Conservation (phyloP, 2,888 invertebrate species). For the Tetranychus piercei region DNA sequence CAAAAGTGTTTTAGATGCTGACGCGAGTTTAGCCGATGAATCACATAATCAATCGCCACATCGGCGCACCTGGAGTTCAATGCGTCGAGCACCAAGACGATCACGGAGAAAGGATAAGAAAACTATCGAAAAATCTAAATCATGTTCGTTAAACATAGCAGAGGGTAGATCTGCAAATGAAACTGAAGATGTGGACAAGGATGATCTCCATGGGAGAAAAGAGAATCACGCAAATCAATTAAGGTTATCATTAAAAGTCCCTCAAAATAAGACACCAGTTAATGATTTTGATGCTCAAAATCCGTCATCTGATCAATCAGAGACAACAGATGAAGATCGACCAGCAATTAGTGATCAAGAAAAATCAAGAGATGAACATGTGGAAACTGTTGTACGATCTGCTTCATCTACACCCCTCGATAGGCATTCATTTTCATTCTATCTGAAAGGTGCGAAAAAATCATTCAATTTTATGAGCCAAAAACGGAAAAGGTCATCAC, state of each 20-base stretch:
- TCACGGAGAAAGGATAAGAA: not conserved
- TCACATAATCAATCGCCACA: not conserved
- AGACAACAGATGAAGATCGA: not conserved
- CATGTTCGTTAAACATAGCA: not conserved
- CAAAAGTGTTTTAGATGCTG: not conserved
- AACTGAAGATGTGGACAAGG: too few species aligned
- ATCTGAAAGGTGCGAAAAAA: not conserved
- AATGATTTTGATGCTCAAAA: not conserved
- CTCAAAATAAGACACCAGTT: too few species aligned
- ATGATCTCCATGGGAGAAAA: too few species aligned
- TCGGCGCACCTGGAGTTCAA: not conserved
- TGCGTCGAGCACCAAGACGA: not conserved
- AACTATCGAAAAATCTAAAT: not conserved
- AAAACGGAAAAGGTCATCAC: not conserved
- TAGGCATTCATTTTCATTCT: not conserved
- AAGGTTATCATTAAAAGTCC: too few species aligned
- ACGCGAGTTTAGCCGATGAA: not conserved
- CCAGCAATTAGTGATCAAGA: not conserved
- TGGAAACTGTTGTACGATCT: not conserved
- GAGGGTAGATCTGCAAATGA: not conserved
- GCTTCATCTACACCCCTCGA: not conserved
- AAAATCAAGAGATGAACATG: not conserved
- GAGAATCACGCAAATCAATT: too few species aligned
- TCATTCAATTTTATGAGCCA: not conserved
- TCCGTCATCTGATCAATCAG: not conserved